A percentile compares a stretch with the other conserved stretches of the same genome.
Evolutionary conservation across 2,113 vertebrate genomes (phyloP).

Genomic region (Rhombomys opimus): DNA sequence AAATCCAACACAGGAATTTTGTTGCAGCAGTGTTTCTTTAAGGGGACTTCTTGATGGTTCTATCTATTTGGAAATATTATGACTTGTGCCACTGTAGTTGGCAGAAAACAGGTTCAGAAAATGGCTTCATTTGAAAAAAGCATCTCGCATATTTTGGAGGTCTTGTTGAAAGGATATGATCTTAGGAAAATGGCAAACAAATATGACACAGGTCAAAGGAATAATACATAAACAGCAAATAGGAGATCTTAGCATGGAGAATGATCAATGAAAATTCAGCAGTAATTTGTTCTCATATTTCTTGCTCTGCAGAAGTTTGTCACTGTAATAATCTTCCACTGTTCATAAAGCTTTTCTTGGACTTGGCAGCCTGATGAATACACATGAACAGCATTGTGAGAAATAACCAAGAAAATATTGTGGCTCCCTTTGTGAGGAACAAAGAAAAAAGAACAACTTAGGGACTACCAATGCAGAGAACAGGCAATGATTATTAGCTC

Average conservation of each 20-base stretch:
- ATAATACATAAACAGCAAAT: neutral
- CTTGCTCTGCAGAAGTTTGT: neutral
- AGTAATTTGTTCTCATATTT: neutral
- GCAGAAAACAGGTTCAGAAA: neutral
- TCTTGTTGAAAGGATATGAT: neutral
- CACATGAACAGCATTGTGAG: neutral
- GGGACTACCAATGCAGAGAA: neutral
- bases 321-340: rapidly evolving
- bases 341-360: too few relatives aligned
- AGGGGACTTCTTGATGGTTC: neutral
- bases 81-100: rapidly evolving
- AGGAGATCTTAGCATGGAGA: neutral
- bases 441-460: neutral
- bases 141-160: neutral
- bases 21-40: neutral
- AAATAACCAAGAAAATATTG: neutral
- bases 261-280: neutral
- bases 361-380: neutral
- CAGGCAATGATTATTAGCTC: neutral
- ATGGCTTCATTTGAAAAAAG: neutral
- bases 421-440: neutral
- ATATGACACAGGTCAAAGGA: neutral
- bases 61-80: neutral
- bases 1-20: neutral
- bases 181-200: neutral